phyloP scores from a whole-genome alignment of 2,113 vertebrate species.

The Puma concolor region DNA sequence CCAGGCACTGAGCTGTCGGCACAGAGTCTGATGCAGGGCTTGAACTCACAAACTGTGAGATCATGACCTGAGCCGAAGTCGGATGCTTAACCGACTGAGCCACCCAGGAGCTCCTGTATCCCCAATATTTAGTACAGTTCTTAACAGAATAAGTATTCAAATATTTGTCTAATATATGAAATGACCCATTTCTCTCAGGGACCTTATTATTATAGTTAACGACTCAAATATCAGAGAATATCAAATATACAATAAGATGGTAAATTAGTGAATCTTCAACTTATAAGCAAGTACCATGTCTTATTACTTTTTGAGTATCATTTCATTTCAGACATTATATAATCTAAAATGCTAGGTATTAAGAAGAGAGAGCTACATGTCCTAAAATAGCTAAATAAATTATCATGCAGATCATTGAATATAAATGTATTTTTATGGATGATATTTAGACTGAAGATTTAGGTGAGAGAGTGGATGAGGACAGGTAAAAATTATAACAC shows the following conservation, averaged over 20 bases:
- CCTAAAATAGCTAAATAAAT: conserved; percentile 9
- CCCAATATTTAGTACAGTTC: not conserved
- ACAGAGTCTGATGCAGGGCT: too few species aligned
- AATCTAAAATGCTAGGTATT: not conserved
- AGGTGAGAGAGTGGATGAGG: not conserved
- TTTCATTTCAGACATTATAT: not conserved
- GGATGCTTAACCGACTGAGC: too few species aligned
- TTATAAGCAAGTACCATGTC: not conserved
- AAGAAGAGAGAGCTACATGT: not conserved
- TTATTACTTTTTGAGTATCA: not conserved
- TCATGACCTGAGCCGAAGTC: too few species aligned
- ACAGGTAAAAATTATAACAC: not conserved
- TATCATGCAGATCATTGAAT: conserved; percentile 1
- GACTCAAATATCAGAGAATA: not conserved
- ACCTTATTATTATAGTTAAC: not conserved
- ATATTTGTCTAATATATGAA: not conserved
- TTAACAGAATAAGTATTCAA: not conserved
- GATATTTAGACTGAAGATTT: not conserved
- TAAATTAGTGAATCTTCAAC: not conserved
- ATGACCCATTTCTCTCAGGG: not conserved
- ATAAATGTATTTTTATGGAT: conserved; percentile 18
- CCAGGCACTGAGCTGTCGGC: too few species aligned
- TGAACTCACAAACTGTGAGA: too few species aligned
- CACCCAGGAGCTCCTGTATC: not conserved
- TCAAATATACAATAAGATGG: not conserved